Conservation (phyloP, 2,113 vertebrate species). For the Ictalurus punctatus region DNA sequence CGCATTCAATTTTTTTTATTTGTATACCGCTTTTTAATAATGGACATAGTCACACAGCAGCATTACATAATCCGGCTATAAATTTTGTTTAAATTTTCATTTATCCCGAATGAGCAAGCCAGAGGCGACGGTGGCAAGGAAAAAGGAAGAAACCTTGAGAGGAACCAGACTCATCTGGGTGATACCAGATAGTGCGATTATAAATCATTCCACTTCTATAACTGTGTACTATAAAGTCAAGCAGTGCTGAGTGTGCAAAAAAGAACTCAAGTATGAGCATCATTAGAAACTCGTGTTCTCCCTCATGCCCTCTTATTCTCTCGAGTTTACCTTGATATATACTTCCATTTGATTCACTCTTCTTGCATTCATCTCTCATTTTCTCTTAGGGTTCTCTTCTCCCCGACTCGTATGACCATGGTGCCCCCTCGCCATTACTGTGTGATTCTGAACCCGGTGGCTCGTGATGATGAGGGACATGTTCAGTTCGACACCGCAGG, state of each 20-base stretch:
- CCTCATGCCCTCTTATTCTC: background rate
- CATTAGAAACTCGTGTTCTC: too few species aligned
- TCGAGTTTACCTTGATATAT: background rate
- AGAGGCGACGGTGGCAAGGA: too few species aligned
- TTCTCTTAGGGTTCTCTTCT: slow-evolving; percentile 75
- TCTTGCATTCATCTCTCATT: too few species aligned
- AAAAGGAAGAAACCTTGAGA: too few species aligned
- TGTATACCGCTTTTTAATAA: background rate
- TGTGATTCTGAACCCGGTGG: slow-evolving; percentile 78
- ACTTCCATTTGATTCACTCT: background rate
- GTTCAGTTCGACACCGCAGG: slow-evolving; percentile 77
- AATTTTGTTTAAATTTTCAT: background rate
- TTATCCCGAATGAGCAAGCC: background rate
- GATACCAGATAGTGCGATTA: too few species aligned
- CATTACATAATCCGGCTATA: too few species aligned
- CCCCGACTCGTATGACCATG: slow-evolving; percentile 78
- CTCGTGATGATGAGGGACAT: slow-evolving; percentile 58
- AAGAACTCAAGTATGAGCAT: background rate
- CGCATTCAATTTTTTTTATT: background rate
- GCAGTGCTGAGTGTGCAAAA: background rate
- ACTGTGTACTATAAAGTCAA: too few species aligned
- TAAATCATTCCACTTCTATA: too few species aligned
- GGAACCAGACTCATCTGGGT: too few species aligned
- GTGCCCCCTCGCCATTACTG: slow-evolving; percentile 89
- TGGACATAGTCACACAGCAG: too few species aligned